Percentiles rank a stretch among this genome's conserved stretches.
Conservation (phyloP, 1,140 invertebrate species). For the Drosophila equinoxialis region DNA sequence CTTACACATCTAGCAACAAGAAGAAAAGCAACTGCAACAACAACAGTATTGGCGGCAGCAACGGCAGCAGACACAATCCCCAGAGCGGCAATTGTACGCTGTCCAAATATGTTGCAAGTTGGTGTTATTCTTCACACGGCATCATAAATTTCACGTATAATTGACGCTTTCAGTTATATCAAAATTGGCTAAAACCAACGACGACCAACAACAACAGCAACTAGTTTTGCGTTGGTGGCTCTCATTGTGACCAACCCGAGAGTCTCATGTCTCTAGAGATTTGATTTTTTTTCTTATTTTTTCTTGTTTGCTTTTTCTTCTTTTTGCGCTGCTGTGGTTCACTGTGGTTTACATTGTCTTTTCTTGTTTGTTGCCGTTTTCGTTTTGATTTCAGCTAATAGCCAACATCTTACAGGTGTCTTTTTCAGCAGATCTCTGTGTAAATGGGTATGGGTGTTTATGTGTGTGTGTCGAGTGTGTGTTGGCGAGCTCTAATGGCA, state of each 20-base stretch:
- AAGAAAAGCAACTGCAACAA: conserved; percentile 20
- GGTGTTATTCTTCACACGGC: conserved; percentile 82
- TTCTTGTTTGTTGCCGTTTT: conserved; percentile 12
- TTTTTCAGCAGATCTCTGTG: conserved; percentile 29
- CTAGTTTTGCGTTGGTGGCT: conserved; percentile 69
- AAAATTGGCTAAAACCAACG: conserved; percentile 76
- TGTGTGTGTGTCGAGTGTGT: conserved; percentile 24
- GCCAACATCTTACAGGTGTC: conserved; percentile 58
- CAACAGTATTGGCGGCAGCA: conserved; percentile 13
- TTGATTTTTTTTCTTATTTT: not conserved
- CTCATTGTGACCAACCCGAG: conserved; percentile 39
- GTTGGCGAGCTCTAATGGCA: conserved; percentile 62
- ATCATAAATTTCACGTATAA: conserved; percentile 83
- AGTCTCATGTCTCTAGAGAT: conserved; percentile 37
- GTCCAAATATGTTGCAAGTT: conserved; percentile 82
- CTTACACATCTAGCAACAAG: conserved; percentile 61
- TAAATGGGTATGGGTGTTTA: conserved; percentile 19
- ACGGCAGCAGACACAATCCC: conserved; percentile 27
- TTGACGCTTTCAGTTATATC: conserved; percentile 82
- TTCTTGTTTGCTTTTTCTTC: conserved; percentile 23
- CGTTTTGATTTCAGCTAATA: conserved; percentile 66
- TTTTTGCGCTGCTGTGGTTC: conserved; percentile 30
- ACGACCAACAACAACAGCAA: conserved; percentile 44
- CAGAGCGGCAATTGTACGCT: conserved; percentile 44
- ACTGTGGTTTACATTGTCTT: conserved; percentile 70